A percentile compares a stretch with the other conserved stretches of the same genome.
Evolutionary conservation across 2,113 vertebrate species (phyloP).

Genomic region (Phoxinus phoxinus): DNA sequence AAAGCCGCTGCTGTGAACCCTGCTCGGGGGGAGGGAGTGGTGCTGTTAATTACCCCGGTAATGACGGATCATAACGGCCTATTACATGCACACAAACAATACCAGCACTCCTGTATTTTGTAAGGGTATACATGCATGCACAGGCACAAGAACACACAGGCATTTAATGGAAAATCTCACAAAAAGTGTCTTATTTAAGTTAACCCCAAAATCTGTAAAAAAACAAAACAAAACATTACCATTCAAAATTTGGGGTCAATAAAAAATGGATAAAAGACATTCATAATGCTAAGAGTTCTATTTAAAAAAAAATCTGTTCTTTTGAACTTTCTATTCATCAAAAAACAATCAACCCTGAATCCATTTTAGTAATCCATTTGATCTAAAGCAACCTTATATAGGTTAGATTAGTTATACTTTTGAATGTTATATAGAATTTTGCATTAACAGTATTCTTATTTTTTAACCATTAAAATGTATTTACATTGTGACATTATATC

Average conservation of each 20-base stretch:
- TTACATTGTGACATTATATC: not conserved
- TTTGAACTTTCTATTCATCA: not conserved
- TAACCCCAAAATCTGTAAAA: not conserved
- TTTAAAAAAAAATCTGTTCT: not conserved
- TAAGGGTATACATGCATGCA: not conserved
- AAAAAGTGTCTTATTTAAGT: not conserved
- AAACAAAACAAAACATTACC: not conserved
- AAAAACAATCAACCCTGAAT: not conserved
- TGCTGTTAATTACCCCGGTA: constrained; percentile 35
- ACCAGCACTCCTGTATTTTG: not conserved
- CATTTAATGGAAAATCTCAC: not conserved
- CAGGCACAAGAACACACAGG: not conserved
- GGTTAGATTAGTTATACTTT: not conserved
- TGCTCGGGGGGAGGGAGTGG: not conserved
- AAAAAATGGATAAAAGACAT: not conserved
- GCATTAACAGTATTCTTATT: not conserved
- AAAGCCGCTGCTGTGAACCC: constrained; percentile 6
- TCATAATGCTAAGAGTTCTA: not conserved
- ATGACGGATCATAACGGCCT: constrained; percentile 28
- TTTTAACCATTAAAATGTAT: not conserved
- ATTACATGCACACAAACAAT: constrained; percentile 27
- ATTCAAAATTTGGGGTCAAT: not conserved
- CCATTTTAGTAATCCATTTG: too few species aligned
- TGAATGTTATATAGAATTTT: not conserved
- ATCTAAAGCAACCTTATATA: too few species aligned